Conservation (phyloP, 35 echinoderm and acorn worm genomes). For the Eucidaris tribuloides region DNA sequence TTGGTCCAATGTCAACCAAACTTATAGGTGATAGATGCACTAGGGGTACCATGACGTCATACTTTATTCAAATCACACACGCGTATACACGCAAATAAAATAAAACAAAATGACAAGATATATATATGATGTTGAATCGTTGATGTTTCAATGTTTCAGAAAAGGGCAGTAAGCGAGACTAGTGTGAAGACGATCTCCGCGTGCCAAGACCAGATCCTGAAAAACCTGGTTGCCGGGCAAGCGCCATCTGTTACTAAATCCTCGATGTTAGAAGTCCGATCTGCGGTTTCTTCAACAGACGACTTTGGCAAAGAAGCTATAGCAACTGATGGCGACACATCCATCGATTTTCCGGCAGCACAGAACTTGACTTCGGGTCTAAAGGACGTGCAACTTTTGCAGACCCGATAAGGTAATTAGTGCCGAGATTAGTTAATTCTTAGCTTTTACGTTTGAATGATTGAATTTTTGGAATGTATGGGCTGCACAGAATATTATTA, state of each 20-base stretch:
- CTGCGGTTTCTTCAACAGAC: neutral
- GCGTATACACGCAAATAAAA: neutral
- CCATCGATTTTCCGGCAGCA: neutral
- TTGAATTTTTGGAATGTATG: neutral
- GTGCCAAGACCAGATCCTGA: neutral
- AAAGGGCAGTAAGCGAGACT: neutral
- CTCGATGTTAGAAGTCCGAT: neutral
- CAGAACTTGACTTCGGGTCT: neutral
- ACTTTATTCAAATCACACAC: neutral
- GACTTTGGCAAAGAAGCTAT: neutral
- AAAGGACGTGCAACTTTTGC: neutral
- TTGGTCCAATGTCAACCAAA: no score
- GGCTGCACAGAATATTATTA: neutral
- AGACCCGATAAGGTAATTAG: neutral
- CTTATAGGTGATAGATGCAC: no score
- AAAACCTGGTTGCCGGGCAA: neutral
- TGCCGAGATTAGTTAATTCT: neutral
- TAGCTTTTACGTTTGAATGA: neutral
- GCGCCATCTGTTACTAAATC: neutral
- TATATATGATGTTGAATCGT: neutral
- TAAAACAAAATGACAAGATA: neutral
- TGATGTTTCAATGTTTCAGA: neutral
- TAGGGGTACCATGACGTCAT: neutral
- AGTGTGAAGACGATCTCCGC: neutral
- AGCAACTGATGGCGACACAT: neutral